Percentiles rank a stretch among this genome's conserved stretches.
These are phyloP conservation scores for Eulacestoma nigropectus DNA, from an alignment of 2,113 vertebrate species.

Conservation along the genomic window DNA sequence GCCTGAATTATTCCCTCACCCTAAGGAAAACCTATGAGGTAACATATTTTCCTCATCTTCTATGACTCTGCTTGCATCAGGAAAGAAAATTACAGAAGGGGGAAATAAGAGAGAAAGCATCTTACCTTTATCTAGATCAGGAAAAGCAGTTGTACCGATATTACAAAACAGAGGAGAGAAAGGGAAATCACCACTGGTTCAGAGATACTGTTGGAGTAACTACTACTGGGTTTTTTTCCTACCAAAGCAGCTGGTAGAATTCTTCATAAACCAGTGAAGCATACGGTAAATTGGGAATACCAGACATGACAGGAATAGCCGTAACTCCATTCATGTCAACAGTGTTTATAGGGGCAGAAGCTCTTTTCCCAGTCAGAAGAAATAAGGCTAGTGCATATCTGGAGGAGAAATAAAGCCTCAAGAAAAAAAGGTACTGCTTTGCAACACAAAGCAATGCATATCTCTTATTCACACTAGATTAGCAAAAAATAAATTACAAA, in stretches of 20 bases:
- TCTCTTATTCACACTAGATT: not conserved
- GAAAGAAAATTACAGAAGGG: not conserved
- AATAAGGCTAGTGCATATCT: conserved; percentile 7
- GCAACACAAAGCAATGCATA: not conserved
- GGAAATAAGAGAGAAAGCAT: not conserved
- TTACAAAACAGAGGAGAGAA: not conserved
- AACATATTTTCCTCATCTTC: not conserved
- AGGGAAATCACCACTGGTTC: not conserved
- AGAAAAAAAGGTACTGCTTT: not conserved
- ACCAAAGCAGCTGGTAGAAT: not conserved
- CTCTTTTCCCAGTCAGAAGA: conserved; percentile 25
- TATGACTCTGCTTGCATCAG: not conserved
- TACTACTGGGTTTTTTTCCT: not conserved
- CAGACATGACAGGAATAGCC: conserved; percentile 20
- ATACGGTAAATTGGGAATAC: conserved; percentile 15
- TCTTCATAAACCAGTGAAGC: conserved; percentile 28
- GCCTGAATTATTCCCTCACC: not conserved
- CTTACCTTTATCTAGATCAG: not conserved
- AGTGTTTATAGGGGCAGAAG: not conserved
- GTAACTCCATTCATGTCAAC: not conserved
- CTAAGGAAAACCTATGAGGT: not conserved
- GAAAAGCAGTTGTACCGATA: not conserved
- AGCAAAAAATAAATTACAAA: conserved; percentile 1
- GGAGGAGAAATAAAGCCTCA: conserved; percentile 10
- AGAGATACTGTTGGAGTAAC: not conserved